Evolutionary conservation across 2,113 vertebrate species (phyloP).

Genomic region (Ameiurus melas): DNA sequence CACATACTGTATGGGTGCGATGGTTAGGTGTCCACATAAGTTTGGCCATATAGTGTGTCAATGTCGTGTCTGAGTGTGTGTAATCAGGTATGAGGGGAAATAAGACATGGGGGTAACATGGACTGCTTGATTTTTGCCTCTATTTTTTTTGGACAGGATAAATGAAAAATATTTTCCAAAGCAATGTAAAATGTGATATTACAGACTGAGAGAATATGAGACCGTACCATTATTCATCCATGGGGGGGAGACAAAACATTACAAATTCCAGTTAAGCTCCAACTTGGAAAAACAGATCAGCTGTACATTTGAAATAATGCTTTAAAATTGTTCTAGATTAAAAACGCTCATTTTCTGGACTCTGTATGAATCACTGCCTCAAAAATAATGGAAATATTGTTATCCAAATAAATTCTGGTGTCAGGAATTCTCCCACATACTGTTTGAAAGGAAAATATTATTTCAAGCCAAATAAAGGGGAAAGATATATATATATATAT

Average conservation of each 20-base stretch:
- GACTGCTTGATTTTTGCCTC: no score
- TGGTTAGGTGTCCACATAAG: no score
- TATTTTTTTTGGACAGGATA: no score
- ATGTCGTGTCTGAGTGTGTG: no score
- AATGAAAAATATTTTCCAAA: no score
- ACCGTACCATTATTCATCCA: background rate
- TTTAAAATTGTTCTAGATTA: background rate
- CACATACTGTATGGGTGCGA: no score
- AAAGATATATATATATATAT: no score
- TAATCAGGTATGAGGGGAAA: no score
- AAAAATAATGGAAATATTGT: background rate
- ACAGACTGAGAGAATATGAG: background rate
- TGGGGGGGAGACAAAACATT: constrained; percentile 7
- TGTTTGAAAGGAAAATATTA: background rate
- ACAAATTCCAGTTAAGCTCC: background rate
- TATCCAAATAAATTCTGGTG: background rate
- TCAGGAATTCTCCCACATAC: background rate
- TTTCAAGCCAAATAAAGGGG: background rate
- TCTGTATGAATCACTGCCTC: background rate
- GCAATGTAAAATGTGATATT: background rate
- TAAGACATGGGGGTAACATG: no score
- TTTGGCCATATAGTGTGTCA: no score
- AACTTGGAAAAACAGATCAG: background rate
- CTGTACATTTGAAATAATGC: background rate
- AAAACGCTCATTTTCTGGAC: background rate